phyloP scores from a whole-genome alignment of 2,113 vertebrate genomes.

The Lasiurus cinereus region DNA sequence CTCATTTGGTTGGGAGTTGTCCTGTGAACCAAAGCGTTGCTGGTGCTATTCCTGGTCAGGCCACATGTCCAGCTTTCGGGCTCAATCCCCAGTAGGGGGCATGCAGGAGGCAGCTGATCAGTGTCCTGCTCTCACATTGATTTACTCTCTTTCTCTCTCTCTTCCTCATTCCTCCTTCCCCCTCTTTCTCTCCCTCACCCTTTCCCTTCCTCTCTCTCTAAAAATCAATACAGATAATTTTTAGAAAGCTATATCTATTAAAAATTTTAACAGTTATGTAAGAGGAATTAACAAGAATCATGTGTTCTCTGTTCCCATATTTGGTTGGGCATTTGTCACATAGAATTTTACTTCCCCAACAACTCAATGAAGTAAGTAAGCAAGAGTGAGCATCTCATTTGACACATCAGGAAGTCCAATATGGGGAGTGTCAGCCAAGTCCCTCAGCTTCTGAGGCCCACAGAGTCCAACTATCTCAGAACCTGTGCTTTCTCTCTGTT shows the following conservation, averaged over 20 bases:
- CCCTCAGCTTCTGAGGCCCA: neutral
- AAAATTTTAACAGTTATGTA: neutral
- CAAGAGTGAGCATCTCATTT: neutral
- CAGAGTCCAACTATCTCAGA: neutral
- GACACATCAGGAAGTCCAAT: neutral
- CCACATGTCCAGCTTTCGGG: no score
- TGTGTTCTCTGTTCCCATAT: neutral
- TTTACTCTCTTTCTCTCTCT: no score
- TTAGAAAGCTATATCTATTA: neutral
- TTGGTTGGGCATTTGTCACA: neutral
- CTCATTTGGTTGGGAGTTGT: no score
- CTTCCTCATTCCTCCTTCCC: accelerated
- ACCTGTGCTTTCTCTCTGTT: neutral
- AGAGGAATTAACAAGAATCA: neutral
- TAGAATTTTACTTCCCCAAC: neutral
- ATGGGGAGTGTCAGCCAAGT: neutral
- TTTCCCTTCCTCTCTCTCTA: no score
- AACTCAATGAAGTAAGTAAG: neutral
- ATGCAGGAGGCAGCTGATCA: no score
- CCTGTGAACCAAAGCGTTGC: no score
- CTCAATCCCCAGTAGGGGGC: no score
- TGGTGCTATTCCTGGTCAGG: no score
- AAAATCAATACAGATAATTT: no score
- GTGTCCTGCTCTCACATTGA: no score
- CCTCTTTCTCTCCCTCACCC: no score